Percentiles rank a stretch among this genome's conserved stretches.
Conservation (phyloP, 2,113 vertebrate species). For the Dasyurus viverrinus region DNA sequence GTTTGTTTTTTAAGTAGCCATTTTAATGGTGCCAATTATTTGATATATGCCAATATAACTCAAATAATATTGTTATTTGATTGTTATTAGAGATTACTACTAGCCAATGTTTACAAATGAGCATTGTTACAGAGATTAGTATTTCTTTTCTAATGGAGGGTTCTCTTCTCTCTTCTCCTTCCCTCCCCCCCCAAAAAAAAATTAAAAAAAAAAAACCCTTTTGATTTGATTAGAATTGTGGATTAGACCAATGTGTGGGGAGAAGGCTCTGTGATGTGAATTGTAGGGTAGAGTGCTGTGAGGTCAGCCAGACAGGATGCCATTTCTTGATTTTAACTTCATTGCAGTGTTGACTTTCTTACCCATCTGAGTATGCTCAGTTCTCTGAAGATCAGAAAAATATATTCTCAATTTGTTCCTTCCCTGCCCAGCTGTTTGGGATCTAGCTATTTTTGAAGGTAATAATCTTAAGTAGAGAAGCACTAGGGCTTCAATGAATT, state of each 20-base stretch:
- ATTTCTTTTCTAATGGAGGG: background rate
- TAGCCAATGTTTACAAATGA: background rate
- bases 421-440: background rate
- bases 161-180: no score
- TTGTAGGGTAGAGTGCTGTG: constrained; percentile 10
- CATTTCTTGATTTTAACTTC: background rate
- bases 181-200: no score
- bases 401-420: background rate
- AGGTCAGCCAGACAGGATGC: background rate
- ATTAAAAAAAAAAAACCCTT: no score
- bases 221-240: background rate
- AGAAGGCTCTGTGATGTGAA: background rate
- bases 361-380: background rate
- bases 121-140: background rate
- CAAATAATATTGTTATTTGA: background rate
- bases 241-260: background rate
- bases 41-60: background rate
- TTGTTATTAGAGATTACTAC: background rate
- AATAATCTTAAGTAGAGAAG: background rate
- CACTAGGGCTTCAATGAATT: background rate
- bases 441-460: background rate
- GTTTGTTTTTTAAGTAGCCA: background rate
- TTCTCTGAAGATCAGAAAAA: background rate
- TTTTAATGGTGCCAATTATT: background rate
- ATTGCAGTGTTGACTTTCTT: constrained; percentile 4